These are phyloP conservation scores for Scaptomyza parva DNA, from an alignment of 2,888 invertebrate species.

Conservation along the genomic window DNA sequence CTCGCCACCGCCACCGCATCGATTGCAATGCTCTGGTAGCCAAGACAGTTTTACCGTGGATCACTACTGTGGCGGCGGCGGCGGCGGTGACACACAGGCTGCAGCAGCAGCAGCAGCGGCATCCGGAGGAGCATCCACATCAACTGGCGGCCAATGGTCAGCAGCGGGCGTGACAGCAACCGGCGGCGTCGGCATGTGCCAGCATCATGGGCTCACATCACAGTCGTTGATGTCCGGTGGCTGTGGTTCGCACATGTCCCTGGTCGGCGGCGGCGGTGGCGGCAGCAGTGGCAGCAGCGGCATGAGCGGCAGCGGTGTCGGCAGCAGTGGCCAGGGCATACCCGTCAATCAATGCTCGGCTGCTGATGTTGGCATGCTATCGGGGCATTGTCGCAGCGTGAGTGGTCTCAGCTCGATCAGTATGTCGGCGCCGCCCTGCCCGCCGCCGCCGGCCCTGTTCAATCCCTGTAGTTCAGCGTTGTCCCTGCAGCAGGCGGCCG, in stretches of 20 bases:
- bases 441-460: slow-evolving; percentile 84
- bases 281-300: slow-evolving; percentile 79
- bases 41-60: slow-evolving; percentile 86
- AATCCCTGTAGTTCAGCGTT: slow-evolving; percentile 85
- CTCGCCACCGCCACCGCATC: slow-evolving; percentile 85
- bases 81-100: slow-evolving; percentile 74
- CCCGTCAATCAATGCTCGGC: slow-evolving; percentile 58
- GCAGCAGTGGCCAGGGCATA: slow-evolving; percentile 71
- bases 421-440: slow-evolving; percentile 80
- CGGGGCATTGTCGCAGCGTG: slow-evolving; percentile 80
- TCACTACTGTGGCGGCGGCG: slow-evolving; percentile 85
- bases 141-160: slow-evolving; percentile 75
- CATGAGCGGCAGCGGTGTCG: slow-evolving; percentile 76
- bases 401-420: slow-evolving; percentile 83
- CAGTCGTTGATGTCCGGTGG: slow-evolving; percentile 84
- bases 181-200: slow-evolving; percentile 77
- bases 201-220: slow-evolving; percentile 81
- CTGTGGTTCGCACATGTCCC: slow-evolving; percentile 80
- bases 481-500: slow-evolving; percentile 83
- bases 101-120: slow-evolving; percentile 63
- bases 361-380: slow-evolving; percentile 58
- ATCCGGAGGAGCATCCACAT: slow-evolving; percentile 58
- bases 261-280: slow-evolving; percentile 81
- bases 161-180: slow-evolving; percentile 74
- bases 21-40: slow-evolving; percentile 86